A percentile compares a stretch with the other conserved stretches of the same genome.
These are phyloP conservation scores for Deroplatys truncata DNA, from an alignment of 2,888 invertebrate species.

Conservation along the genomic window DNA sequence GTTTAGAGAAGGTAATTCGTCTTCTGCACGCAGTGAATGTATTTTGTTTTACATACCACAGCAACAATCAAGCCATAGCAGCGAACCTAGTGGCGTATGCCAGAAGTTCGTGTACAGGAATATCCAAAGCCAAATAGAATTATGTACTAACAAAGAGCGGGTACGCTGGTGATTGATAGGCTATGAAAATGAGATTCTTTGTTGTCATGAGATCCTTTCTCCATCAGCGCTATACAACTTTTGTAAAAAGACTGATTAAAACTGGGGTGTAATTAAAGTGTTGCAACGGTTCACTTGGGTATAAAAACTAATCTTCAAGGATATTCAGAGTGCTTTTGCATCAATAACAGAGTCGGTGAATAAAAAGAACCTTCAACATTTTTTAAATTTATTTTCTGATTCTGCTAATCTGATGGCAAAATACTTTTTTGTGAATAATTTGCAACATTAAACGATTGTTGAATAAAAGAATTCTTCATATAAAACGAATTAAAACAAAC, in stretches of 20 bases:
- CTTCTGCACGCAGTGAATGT: not conserved
- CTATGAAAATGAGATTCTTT: not conserved
- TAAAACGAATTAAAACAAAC: no score
- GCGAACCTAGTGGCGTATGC: not conserved
- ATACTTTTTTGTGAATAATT: no score
- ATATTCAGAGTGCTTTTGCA: not conserved
- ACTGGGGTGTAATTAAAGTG: not conserved
- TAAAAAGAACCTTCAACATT: not conserved
- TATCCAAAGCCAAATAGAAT: not conserved
- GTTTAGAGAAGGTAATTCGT: not conserved
- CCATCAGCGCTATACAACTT: not conserved
- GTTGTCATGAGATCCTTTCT: not conserved
- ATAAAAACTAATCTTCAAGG: not conserved
- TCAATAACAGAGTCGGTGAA: not conserved
- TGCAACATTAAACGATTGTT: no score
- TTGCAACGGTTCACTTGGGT: not conserved
- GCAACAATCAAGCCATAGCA: not conserved
- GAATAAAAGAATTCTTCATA: no score
- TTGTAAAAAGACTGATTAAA: not conserved
- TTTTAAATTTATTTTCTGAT: not conserved
- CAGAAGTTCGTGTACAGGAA: not conserved
- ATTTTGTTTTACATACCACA: not conserved
- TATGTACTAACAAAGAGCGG: no score
- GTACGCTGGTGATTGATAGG: not conserved
- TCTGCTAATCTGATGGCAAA: no score